Evolutionary conservation across 2,113 vertebrate species (phyloP), one percentile per base, ranked within the genome.

Genomic region (Vicugna pacos): DNA sequence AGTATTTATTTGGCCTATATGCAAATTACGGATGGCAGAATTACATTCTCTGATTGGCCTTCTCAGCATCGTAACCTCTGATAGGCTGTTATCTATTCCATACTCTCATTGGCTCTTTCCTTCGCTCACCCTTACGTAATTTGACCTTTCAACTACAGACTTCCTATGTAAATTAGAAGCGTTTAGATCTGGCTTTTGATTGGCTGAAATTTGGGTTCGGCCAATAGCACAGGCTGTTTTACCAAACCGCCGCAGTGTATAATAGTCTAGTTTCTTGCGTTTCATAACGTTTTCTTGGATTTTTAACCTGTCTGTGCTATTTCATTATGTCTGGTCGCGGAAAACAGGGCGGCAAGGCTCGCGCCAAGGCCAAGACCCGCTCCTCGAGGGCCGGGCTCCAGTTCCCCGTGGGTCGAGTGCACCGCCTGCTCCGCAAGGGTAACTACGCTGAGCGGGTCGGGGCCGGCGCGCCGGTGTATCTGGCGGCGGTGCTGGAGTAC

Each of bases 241-340:
- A 11, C 28, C 15, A 67, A 73, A 75, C 93, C 13, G 1, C 30
- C 1, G 5, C 6, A 56, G 22, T 32, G 6, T 88, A 95, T 87
- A 91, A 91, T 10, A 8, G 17, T 0, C 2, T 64, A 72, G 62
- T n/a, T 86, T 4, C 8, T 42, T 1, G 22, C 0, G 2, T 1
- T 1, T 1, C 2, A 0, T 58, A 12, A 13, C 0, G 3, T 7
- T 42, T 81, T 60, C 0, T 19, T 3, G 10, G 0, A 6, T 17
- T 20, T 5, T 14, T 0, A 19, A 2, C 0, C 0, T 38, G 14
- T 2, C 7, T 0, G 1, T 28, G 0, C 0, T 19, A 0, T 17
- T 5, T 58, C 2, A 0, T 0, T 0, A 91, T 89, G 91, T 97
- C 95, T 13, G 87, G 91, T 24, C 93, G 91, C 0, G 95, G 95